These are phyloP conservation scores for Maniola hyperantus DNA, from an alignment of 2,888 invertebrate species.

Conservation along the genomic window DNA sequence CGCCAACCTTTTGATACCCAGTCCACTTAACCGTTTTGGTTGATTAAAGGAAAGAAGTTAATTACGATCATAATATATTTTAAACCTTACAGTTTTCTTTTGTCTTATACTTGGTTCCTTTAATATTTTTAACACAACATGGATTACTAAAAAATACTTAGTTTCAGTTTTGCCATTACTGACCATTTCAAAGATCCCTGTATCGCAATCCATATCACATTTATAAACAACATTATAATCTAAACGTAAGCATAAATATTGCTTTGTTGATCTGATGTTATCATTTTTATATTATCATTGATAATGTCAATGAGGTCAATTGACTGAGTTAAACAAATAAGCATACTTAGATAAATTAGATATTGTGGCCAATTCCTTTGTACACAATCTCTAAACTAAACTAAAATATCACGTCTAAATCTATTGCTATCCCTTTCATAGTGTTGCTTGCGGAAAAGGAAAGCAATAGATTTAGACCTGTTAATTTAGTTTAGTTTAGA, in stretches of 20 bases:
- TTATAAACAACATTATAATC: neutral
- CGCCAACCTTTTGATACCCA: too few relatives aligned
- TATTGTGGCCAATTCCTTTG: too few relatives aligned
- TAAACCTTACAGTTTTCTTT: neutral
- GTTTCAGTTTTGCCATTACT: neutral
- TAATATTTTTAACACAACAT: neutral
- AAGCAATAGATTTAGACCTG: too few relatives aligned
- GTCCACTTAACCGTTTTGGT: too few relatives aligned
- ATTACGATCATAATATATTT: neutral
- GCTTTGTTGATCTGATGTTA: neutral
- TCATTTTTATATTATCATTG: conserved; percentile 2
- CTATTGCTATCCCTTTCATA: too few relatives aligned
- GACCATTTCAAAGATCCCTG: neutral
- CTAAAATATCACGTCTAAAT: too few relatives aligned
- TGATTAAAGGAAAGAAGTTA: too few relatives aligned
- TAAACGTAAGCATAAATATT: neutral
- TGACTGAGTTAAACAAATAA: neutral
- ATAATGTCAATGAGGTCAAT: conserved; percentile 9
- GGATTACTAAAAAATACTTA: neutral
- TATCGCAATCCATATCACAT: neutral
- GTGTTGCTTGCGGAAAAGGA: too few relatives aligned
- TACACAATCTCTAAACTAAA: too few relatives aligned
- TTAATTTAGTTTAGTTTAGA: too few relatives aligned
- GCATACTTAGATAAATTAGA: neutral
- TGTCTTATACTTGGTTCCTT: neutral